Evolutionary conservation across 2,888 invertebrate genomes (phyloP).

Genomic region (Scaptomyza reducta): DNA sequence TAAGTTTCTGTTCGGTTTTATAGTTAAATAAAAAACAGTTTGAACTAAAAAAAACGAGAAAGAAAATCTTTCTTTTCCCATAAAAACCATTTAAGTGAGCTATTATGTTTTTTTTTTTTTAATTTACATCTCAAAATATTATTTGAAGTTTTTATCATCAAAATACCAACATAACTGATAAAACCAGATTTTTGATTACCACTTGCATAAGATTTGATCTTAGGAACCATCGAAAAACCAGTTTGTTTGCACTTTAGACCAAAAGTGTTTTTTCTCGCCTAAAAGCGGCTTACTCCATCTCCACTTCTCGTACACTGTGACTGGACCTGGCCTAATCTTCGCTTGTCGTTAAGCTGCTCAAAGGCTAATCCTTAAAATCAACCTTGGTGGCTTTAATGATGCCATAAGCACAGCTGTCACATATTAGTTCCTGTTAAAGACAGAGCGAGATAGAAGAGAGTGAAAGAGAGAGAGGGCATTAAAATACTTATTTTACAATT

Average conservation of each 20-base stretch:
- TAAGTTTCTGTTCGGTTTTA: neutral
- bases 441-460: too few relatives aligned
- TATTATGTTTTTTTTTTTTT: too few relatives aligned
- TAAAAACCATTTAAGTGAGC: too few relatives aligned
- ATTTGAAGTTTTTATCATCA: too few relatives aligned
- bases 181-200: too few relatives aligned
- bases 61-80: too few relatives aligned
- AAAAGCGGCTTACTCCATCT: constrained; percentile 28
- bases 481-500: constrained; percentile 45
- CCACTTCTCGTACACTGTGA: neutral
- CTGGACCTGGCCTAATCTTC: constrained; percentile 36
- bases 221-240: neutral
- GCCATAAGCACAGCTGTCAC: constrained; percentile 49
- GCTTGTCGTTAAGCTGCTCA: constrained; percentile 66
- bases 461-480: constrained; percentile 5
- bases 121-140: too few relatives aligned
- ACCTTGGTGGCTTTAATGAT: constrained; percentile 63
- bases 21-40: too few relatives aligned
- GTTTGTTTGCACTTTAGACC: neutral
- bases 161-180: too few relatives aligned
- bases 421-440: neutral
- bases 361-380: constrained; percentile 68
- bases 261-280: constrained; percentile 15
- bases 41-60: too few relatives aligned
- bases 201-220: neutral